Evolutionary conservation across 2,113 vertebrate species (phyloP), one percentile per base, ranked within the genome.

Genomic region (Circaetus gallicus): DNA sequence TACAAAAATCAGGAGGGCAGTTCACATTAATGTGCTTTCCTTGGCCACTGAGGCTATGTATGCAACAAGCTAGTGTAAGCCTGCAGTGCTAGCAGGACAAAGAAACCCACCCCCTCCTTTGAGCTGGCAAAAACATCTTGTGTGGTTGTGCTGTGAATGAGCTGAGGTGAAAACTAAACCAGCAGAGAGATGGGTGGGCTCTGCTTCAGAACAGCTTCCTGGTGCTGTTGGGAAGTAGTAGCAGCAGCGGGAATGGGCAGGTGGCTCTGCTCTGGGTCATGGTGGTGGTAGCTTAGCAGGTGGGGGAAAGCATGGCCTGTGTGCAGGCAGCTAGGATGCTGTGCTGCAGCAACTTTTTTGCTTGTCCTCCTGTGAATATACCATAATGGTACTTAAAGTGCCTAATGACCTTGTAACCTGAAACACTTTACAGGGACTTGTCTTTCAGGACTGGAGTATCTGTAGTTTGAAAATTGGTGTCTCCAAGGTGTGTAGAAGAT

Each of bases 21-120:
- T 19, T 52, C 16, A 5, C 20, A 36, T 12, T 18, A 16, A 43
- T 2, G 28, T 13, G 29, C 58, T 52, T 18, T 38, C 15, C 49
- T 36, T 43, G 36, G 50, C 42, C 9, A 3, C 47, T 5, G 9
- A 38, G 67, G 43, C 45, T 25, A 6, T 1, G 14, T 17, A 6
- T 2, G 2, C 16, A 3, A 7, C 25, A 10, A 9, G n/a, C 42
- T 21, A 3, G 20, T 1, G 1, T n/a, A 3, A 62, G 18, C 38
- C 72, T 32, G 50, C 22, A 13, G 42, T 13, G 32, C 56, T 52
- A 17, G 59, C 29, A n/a, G 55, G 45, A 16, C 53, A 32, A 13
- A 47, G 28, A 26, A 70, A 32, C 24, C 22, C 36, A 19, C 22
- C 36, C 31, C 29, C 7, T 13, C 19, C 65, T 36, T 7, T 34